A percentile compares a stretch with the other conserved stretches of the same genome.
Evolutionary conservation across 2,888 invertebrate genomes (phyloP).

Genomic region (Troides aeacus): DNA sequence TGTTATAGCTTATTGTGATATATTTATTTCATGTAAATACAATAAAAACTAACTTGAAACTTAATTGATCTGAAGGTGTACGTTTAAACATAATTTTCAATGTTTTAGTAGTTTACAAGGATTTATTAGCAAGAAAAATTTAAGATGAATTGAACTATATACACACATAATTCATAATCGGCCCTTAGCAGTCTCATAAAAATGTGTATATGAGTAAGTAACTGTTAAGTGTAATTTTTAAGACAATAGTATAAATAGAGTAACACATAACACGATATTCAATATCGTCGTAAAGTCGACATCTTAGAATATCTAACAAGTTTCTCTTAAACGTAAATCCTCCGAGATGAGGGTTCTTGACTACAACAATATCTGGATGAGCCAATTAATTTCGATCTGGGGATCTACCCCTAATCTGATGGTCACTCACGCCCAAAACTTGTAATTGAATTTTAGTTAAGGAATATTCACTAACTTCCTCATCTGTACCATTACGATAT

Average conservation of each 20-base stretch:
- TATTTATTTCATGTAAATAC: too few species aligned
- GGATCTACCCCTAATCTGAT: constrained; percentile 69
- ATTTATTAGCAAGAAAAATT: too few species aligned
- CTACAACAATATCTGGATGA: constrained; percentile 70
- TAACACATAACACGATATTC: constrained; percentile 20
- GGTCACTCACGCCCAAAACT: constrained; percentile 72
- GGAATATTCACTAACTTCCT: constrained; percentile 57
- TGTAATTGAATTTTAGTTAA: constrained; percentile 64
- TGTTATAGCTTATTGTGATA: too few species aligned
- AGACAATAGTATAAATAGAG: background rate
- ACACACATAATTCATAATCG: too few species aligned
- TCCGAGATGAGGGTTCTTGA: constrained; percentile 64
- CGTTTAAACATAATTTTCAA: too few species aligned
- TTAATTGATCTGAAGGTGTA: too few species aligned
- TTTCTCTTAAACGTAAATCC: constrained; percentile 57
- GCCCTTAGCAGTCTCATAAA: too few species aligned
- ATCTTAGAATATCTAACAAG: constrained; percentile 39
- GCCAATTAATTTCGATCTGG: constrained; percentile 73
- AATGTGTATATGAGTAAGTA: too few species aligned
- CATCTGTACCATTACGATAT: constrained; percentile 40
- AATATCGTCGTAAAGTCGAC: constrained; percentile 38
- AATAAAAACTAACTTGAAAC: too few species aligned
- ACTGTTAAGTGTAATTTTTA: too few species aligned
- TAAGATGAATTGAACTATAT: too few species aligned
- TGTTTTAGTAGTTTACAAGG: too few species aligned